Percentiles rank a stretch among this genome's conserved stretches.
Evolutionary conservation across 64 coral and sea anemone species (phyloP).

Genomic region (Porites lutea): DNA sequence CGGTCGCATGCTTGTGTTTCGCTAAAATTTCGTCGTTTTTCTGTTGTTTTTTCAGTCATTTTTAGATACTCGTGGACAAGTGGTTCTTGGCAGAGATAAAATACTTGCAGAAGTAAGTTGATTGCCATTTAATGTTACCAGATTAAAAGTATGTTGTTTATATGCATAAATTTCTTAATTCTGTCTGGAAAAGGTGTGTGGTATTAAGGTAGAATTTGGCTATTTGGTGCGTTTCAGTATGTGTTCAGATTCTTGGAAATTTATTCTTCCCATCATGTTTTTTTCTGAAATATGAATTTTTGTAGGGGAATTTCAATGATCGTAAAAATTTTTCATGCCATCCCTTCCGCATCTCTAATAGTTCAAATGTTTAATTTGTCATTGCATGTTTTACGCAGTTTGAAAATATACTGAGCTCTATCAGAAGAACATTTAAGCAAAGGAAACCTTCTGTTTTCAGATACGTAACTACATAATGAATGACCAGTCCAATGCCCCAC

Average conservation of each 20-base stretch:
- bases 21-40: neutral
- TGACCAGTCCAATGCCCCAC: constrained; percentile 71
- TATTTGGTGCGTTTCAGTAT: too few relatives aligned
- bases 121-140: neutral
- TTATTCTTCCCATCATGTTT: too few relatives aligned
- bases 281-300: too few relatives aligned
- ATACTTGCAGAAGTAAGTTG: constrained; percentile 82
- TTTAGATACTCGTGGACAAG: constrained; percentile 91
- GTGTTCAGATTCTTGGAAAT: too few relatives aligned
- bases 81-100: constrained; percentile 95
- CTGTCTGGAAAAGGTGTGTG: too few relatives aligned
- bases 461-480: constrained; percentile 83
- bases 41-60: constrained; percentile 78
- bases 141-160: too few relatives aligned
- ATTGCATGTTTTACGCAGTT: neutral
- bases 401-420: neutral
- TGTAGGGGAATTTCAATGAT: too few relatives aligned
- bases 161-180: too few relatives aligned
- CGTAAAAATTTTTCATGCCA: too few relatives aligned
- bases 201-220: too few relatives aligned
- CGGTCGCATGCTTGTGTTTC: neutral
- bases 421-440: neutral
- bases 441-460: constrained; percentile 52
- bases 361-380: too few relatives aligned
- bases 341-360: too few relatives aligned